These are phyloP conservation scores for Silurus meridionalis DNA, from an alignment of 2,113 vertebrate genomes.

Conservation along the genomic window DNA sequence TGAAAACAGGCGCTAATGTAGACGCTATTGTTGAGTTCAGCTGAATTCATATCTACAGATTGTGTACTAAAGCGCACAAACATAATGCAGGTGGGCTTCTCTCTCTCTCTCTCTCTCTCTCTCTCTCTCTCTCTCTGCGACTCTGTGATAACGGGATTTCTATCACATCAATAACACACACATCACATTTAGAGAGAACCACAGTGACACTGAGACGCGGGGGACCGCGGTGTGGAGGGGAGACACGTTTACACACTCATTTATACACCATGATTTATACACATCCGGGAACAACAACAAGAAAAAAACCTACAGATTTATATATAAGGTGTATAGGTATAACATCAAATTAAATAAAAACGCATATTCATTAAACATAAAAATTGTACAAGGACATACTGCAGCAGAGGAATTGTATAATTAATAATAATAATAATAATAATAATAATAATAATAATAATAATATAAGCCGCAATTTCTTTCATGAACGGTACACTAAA, in stretches of 20 bases:
- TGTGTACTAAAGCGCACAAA: not conserved
- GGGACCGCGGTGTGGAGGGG: not conserved
- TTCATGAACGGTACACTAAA: not conserved
- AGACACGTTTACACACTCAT: not conserved
- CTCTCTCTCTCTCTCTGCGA: not conserved
- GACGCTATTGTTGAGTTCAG: no score
- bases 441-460: slow-evolving; percentile 1
- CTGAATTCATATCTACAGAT: not conserved
- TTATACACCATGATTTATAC: not conserved
- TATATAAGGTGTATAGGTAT: no score
- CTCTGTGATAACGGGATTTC: slow-evolving; percentile 13
- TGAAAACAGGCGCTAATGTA: no score
- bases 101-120: no score
- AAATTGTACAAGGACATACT: not conserved
- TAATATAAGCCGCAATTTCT: not conserved
- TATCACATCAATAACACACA: slow-evolving; percentile 22
- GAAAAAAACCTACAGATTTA: not conserved
- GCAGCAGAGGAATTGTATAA: not conserved
- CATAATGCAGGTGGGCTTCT: not conserved
- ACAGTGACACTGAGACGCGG: not conserved
- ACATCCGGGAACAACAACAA: no score
- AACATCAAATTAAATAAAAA: not conserved
- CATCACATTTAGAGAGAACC: not conserved
- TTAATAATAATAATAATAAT: not conserved
- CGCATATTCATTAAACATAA: not conserved